Percentiles rank a stretch among this genome's conserved stretches.
Evolutionary conservation across 1,140 invertebrate species (phyloP).

Genomic region (Cotesia glomerata): DNA sequence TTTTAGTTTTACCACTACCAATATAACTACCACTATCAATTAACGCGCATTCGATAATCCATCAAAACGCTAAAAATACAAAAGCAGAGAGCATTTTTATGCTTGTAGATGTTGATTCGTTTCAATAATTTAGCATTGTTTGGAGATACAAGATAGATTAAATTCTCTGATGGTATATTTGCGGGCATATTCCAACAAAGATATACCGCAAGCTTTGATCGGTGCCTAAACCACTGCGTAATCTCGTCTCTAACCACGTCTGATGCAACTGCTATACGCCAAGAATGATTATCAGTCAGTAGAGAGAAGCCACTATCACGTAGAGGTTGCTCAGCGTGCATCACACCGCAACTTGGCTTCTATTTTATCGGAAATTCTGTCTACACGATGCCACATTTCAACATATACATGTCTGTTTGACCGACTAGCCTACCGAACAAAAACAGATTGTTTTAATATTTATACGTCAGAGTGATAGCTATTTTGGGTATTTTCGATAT

Average conservation of each 20-base stretch:
- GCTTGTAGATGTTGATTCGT: neutral
- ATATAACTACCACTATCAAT: neutral
- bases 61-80: neutral
- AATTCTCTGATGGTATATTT: constrained; percentile 6
- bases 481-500: no score
- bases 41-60: no score
- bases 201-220: constrained; percentile 45
- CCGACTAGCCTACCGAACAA: neutral
- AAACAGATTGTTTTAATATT: neutral
- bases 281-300: constrained; percentile 45
- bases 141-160: neutral
- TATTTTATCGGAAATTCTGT: constrained; percentile 14
- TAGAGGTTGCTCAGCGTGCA: neutral
- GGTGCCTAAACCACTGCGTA: constrained; percentile 45
- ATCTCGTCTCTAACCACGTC: constrained; percentile 40
- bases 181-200: neutral
- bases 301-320: constrained; percentile 14
- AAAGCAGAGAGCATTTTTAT: no score
- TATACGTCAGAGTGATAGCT: neutral
- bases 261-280: constrained; percentile 35
- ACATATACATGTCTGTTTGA: neutral
- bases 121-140: neutral
- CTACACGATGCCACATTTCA: constrained; percentile 9
- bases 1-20: no score
- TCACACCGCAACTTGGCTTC: constrained; percentile 8